Evolutionary conservation across 2,888 invertebrate species (phyloP).

Genomic region (Halictus ligatus): DNA sequence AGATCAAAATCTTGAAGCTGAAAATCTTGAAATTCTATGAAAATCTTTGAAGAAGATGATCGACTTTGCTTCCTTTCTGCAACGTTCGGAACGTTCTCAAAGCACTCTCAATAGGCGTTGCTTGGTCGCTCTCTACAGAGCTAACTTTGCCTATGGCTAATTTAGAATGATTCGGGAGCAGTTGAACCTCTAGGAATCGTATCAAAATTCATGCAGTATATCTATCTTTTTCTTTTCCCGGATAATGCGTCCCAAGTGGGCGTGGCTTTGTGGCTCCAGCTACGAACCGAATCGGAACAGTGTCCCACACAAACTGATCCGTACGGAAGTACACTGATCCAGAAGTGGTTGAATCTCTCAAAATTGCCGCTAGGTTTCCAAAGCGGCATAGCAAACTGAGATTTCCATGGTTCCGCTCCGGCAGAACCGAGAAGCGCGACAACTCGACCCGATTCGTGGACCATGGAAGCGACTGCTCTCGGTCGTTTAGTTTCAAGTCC

Average conservation of each 20-base stretch:
- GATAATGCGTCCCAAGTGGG: neutral
- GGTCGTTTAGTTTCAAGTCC: neutral
- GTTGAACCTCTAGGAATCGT: too few species aligned
- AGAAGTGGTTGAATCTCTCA: neutral
- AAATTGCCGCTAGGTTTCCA: too few species aligned
- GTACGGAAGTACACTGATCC: too few species aligned
- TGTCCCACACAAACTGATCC: neutral
- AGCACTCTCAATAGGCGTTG: too few species aligned
- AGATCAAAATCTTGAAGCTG: too few species aligned
- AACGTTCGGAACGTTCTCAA: too few species aligned
- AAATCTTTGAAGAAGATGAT: too few species aligned
- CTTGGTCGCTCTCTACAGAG: neutral
- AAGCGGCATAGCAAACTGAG: neutral
- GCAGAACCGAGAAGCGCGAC: neutral
- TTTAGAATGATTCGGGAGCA: neutral
- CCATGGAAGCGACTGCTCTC: neutral
- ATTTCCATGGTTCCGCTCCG: neutral
- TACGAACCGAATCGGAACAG: too few species aligned
- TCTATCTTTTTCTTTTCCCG: neutral
- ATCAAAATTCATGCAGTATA: neutral
- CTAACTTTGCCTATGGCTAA: neutral
- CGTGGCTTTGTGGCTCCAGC: neutral
- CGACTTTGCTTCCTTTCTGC: too few species aligned
- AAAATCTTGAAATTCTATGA: too few species aligned
- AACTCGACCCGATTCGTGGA: neutral